Evolutionary conservation across 2,888 invertebrate genomes (phyloP).

Genomic region (Luperina nickerlii): DNA sequence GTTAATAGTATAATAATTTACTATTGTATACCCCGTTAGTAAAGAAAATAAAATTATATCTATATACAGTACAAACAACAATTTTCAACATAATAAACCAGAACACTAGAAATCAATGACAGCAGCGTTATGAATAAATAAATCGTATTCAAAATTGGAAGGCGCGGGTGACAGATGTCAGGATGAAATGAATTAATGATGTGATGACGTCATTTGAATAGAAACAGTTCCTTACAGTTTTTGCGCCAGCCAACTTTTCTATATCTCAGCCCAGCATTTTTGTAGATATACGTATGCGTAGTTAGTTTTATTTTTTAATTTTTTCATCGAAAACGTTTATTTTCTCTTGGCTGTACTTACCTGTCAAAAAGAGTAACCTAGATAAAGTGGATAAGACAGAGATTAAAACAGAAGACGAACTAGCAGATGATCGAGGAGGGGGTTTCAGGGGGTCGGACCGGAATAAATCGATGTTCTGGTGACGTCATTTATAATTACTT

Average conservation of each 20-base stretch:
- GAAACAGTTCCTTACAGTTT: conserved; percentile 56
- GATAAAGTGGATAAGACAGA: too few species aligned
- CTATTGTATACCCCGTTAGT: neutral
- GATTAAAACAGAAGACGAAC: too few species aligned
- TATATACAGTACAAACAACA: neutral
- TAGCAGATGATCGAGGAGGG: too few species aligned
- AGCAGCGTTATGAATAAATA: conserved; percentile 56
- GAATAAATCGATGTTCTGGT: neutral
- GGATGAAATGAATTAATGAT: neutral
- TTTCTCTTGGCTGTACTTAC: too few species aligned
- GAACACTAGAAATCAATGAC: conserved; percentile 31
- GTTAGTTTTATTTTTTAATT: neutral
- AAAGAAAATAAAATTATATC: neutral
- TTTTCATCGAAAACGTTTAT: neutral
- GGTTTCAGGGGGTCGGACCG: too few species aligned
- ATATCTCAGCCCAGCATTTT: conserved; percentile 3
- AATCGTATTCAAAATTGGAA: conserved; percentile 54
- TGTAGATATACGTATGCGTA: neutral
- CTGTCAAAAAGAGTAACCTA: too few species aligned
- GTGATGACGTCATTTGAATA: conserved; percentile 61
- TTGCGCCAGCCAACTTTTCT: conserved; percentile 38
- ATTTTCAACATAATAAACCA: conserved; percentile 1
- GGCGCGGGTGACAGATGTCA: conserved; percentile 61
- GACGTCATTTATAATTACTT: neutral
- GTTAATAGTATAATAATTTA: neutral